Evolutionary conservation across 2,888 invertebrate genomes (phyloP), one percentile per base, ranked within the genome.

Genomic region (Ethmia dodecea): DNA sequence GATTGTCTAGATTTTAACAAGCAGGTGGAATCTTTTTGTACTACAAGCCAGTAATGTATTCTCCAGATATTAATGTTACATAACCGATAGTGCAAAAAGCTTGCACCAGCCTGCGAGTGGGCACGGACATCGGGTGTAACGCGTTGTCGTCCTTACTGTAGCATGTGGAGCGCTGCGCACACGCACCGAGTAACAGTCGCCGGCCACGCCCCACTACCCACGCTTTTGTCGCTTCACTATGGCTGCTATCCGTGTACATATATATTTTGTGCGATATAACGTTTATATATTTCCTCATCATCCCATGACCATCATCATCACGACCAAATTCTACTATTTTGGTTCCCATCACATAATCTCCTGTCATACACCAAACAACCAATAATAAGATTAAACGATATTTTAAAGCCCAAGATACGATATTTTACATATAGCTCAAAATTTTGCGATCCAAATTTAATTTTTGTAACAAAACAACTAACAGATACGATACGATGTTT

Each of bases 321-420:
- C 50, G 47, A 60, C 68, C 72, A 65, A 70, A 69, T 68, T 44
- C 13, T 67, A 70, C 72, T 47, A 60, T 68, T 70, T 72, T 71
- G 67, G 67, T 60, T 55, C 37, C 26, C 22, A 14, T 20, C 28
- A 18, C 20, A 9, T 20, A 20, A 9, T 20, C n/a, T 20, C 20
- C 8, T 9, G 15, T 12, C 27, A 29, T 25, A 26, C 18, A 28
- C 25, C 3, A 24, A 32, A 32, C 32, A 32, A 13, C 10, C 16
- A 16, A 33, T 11, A 15, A 32, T 34, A 27, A 34, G 26, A 20
- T 12, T 29, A 20, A 20, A 20, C 20, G n/a, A n/a, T n/a, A n/a
- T n/a, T n/a, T n/a, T n/a, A n/a, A n/a, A n/a, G n/a, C n/a, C n/a
- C n/a, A n/a, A n/a, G n/a, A n/a, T n/a, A n/a, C n/a, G n/a, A n/a